These are phyloP conservation scores for Strigamia maritima DNA, from an alignment of 2,888 invertebrate genomes.

Conservation along the genomic window DNA sequence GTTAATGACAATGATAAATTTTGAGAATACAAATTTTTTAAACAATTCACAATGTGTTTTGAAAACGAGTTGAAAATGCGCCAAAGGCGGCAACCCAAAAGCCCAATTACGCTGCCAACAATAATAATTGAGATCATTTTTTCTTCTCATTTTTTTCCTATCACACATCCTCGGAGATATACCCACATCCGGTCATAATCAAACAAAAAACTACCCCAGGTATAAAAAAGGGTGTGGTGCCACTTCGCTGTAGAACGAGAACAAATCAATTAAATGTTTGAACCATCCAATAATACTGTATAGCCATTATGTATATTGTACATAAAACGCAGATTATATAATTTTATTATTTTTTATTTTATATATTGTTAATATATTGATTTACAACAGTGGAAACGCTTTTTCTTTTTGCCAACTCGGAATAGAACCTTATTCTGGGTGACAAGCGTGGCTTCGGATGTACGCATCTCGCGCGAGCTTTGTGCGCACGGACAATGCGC, in stretches of 20 bases:
- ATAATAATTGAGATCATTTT: slow-evolving; percentile 24
- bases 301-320: background rate
- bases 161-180: slow-evolving; percentile 21
- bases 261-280: slow-evolving; percentile 15
- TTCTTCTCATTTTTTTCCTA: background rate
- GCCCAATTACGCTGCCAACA: slow-evolving; percentile 18
- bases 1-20: slow-evolving; percentile 16
- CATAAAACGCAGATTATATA: background rate
- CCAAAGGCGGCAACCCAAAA: slow-evolving; percentile 32
- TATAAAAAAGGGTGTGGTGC: slow-evolving; percentile 8
- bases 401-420: background rate
- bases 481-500: slow-evolving; percentile 34
- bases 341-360: no score
- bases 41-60: slow-evolving; percentile 9
- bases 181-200: slow-evolving; percentile 25
- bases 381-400: background rate
- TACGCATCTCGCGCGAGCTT: slow-evolving; percentile 27
- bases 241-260: background rate
- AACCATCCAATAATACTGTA: background rate
- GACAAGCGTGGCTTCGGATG: slow-evolving; percentile 32
- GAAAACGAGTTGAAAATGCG: slow-evolving; percentile 11
- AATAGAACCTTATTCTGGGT: slow-evolving; percentile 1
- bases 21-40: slow-evolving; percentile 9
- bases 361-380: background rate
- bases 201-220: background rate